Conservation (phyloP, 2,888 invertebrate species). For the Vesta saturnalis region DNA sequence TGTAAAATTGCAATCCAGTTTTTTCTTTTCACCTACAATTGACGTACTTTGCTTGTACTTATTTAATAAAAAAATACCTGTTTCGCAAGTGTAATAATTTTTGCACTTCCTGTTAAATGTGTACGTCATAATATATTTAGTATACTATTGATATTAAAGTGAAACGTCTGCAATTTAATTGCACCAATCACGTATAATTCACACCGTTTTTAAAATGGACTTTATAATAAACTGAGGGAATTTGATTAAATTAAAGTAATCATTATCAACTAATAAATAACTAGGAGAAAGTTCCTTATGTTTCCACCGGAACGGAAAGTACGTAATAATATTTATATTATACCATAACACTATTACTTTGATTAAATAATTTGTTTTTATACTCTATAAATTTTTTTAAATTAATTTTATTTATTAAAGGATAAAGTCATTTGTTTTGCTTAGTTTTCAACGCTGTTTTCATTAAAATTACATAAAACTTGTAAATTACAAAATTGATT, state of each 20-base stretch:
- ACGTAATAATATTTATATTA: not conserved
- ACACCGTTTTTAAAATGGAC: not conserved
- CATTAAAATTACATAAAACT: too few relatives aligned
- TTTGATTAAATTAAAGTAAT: slow-evolving; percentile 1
- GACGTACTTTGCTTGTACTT: too few relatives aligned
- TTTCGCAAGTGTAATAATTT: too few relatives aligned
- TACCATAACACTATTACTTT: not conserved
- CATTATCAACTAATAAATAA: not conserved
- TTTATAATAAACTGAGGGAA: not conserved
- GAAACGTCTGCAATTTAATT: too few relatives aligned
- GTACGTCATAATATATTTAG: too few relatives aligned
- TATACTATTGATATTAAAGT: too few relatives aligned
- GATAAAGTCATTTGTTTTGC: not conserved
- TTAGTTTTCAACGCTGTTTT: too few relatives aligned
- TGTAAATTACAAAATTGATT: too few relatives aligned
- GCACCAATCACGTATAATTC: not conserved
- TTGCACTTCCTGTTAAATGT: not conserved
- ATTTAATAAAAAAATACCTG: too few relatives aligned
- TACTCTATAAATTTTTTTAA: too few relatives aligned
- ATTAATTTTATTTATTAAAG: not conserved
- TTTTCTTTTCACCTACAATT: too few relatives aligned
- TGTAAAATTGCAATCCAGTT: too few relatives aligned
- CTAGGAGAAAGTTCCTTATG: not conserved
- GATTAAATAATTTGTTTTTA: not conserved
- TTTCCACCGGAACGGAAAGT: not conserved